Evolutionary conservation across 2,113 vertebrate genomes (phyloP).

Genomic region (Pogona vitticeps): DNA sequence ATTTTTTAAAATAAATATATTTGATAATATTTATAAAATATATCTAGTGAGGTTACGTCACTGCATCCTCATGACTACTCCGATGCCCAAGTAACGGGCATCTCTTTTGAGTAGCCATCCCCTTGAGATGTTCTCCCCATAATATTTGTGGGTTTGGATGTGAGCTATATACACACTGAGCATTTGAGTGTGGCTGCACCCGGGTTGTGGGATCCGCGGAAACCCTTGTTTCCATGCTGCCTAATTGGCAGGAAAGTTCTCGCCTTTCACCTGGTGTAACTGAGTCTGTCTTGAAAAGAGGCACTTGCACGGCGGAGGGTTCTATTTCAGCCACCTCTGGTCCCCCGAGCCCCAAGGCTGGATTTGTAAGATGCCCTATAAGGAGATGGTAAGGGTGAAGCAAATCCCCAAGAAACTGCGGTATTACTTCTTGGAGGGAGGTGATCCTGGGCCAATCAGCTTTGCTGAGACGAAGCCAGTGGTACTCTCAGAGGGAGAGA

Average conservation of each 20-base stretch:
- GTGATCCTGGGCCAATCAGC: slow-evolving; percentile 5
- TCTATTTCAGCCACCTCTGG: neutral
- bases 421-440: slow-evolving; percentile 33
- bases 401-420: slow-evolving; percentile 39
- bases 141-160: too few species aligned
- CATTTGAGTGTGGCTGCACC: too few species aligned
- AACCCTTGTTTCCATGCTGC: too few species aligned
- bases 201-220: too few species aligned
- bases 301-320: neutral
- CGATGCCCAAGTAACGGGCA: too few species aligned
- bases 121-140: too few species aligned
- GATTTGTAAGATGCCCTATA: slow-evolving; percentile 14
- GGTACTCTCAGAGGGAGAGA: rapidly evolving
- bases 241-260: neutral
- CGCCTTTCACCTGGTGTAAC: neutral
- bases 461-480: rapidly evolving
- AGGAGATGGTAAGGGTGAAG: slow-evolving; percentile 34
- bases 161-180: too few species aligned
- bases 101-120: too few species aligned
- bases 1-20: too few species aligned
- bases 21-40: too few species aligned
- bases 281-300: neutral
- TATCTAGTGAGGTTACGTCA: too few species aligned
- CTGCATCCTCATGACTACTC: too few species aligned
- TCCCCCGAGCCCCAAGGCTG: neutral